A percentile compares a stretch with the other conserved stretches of the same genome.
Conservation (phyloP, 2,888 invertebrate species). For the Mesorhabditis sp. region DNA sequence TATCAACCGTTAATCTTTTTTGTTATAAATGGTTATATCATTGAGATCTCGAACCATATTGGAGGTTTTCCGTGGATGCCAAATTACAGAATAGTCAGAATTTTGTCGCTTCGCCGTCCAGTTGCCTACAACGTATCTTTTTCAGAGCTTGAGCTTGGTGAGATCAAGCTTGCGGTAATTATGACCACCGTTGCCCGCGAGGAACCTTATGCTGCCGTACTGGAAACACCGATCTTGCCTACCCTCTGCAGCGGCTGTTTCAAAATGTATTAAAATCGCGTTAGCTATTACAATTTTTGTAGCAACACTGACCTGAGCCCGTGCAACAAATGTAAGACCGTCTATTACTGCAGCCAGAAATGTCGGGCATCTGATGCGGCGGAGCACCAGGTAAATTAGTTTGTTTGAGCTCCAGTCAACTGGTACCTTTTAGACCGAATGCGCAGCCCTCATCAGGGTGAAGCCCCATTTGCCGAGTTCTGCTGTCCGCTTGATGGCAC, state of each 20-base stretch:
- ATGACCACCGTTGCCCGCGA: conserved; percentile 8
- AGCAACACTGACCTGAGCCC: conserved; percentile 8
- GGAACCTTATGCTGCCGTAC: conserved; percentile 17
- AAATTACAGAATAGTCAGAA: too few species aligned
- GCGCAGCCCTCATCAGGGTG: conserved; percentile 4
- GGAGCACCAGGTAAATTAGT: conserved; percentile 17
- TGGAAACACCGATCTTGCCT: conserved; percentile 11
- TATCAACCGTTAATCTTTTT: too few species aligned
- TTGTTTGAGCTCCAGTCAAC: conserved; percentile 2
- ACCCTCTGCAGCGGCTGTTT: conserved; percentile 15
- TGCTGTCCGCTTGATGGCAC: conserved; percentile 18
- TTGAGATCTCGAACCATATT: too few species aligned
- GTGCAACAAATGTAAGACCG: conserved; percentile 17
- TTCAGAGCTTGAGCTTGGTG: too few species aligned
- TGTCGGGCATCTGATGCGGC: conserved; percentile 21
- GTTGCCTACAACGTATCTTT: too few species aligned
- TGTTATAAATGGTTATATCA: too few species aligned
- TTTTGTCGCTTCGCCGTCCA: too few species aligned
- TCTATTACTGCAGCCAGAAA: conserved; percentile 18
- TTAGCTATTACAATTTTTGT: neutral
- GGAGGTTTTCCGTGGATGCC: too few species aligned
- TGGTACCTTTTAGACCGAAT: conserved; percentile 10
- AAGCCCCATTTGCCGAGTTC: conserved; percentile 18
- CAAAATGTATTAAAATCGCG: conserved; percentile 1
- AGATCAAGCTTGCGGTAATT: neutral